These are phyloP conservation scores for Beroe forskalii DNA, from an alignment of 37 sponge, comb jelly and placozoan species.

Conservation along the genomic window DNA sequence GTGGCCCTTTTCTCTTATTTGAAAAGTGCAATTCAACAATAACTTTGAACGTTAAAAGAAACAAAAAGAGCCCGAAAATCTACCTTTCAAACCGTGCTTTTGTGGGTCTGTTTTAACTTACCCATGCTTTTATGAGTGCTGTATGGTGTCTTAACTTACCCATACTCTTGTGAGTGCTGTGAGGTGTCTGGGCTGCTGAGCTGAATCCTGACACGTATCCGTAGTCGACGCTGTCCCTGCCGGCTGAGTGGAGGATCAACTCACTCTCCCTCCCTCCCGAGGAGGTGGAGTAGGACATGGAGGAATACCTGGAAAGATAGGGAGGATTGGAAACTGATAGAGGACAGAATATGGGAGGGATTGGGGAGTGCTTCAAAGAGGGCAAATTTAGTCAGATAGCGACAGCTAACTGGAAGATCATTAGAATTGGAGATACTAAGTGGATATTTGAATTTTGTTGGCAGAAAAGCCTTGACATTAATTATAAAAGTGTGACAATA, in stretches of 20 bases:
- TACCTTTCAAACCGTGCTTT: too few species aligned
- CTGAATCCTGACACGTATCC: slow-evolving; percentile 50
- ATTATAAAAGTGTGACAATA: too few species aligned
- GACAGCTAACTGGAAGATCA: too few species aligned
- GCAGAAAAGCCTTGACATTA: too few species aligned
- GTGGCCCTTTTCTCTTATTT: too few species aligned
- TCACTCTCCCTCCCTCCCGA: neutral
- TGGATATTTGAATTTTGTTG: too few species aligned
- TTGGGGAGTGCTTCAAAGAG: neutral
- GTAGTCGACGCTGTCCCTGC: slow-evolving; percentile 42
- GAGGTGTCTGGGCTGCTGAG: slow-evolving; percentile 24
- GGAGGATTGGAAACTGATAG: neutral
- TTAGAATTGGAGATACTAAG: too few species aligned
- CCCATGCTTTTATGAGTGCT: neutral
- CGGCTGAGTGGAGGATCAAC: neutral
- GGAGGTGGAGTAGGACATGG: slow-evolving; percentile 33
- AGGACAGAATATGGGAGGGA: neutral
- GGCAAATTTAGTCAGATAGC: too few species aligned
- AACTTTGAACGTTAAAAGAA: too few species aligned
- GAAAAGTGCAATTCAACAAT: too few species aligned
- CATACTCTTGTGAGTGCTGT: neutral
- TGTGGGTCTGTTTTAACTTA: too few species aligned
- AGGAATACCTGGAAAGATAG: slow-evolving; percentile 19
- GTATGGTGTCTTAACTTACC: slow-evolving; percentile 42
- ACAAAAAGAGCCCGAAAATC: too few species aligned